phyloP scores from a whole-genome alignment of 2,888 invertebrate genomes.

The Stenichneumon culpator region DNA sequence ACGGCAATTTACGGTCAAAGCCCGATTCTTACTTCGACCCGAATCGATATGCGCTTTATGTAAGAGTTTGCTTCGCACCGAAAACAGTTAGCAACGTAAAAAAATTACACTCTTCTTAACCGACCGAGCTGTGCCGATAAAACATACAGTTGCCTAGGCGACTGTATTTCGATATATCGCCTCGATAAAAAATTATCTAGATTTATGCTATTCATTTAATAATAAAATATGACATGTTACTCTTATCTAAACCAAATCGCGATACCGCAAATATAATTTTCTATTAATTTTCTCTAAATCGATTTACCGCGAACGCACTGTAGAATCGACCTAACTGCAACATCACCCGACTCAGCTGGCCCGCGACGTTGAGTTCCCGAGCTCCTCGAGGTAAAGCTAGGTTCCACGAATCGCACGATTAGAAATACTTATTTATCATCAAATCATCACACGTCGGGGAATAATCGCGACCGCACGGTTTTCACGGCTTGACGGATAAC shows the following conservation, averaged over 20 bases:
- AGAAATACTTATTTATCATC: conserved; percentile 4
- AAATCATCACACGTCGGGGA: conserved; percentile 1
- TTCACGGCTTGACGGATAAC: not conserved
- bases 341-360: not conserved
- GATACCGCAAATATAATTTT: not conserved
- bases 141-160: not conserved
- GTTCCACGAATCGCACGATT: not conserved
- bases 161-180: not conserved
- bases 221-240: too few relatives aligned
- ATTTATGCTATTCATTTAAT: not conserved
- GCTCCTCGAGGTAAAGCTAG: not conserved
- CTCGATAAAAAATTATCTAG: not conserved
- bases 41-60: too few relatives aligned
- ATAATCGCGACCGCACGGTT: not conserved
- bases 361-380: not conserved
- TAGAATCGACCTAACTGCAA: not conserved
- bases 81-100: not conserved
- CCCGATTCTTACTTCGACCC: not conserved
- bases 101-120: not conserved
- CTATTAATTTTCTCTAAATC: not conserved
- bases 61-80: too few relatives aligned
- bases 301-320: too few relatives aligned
- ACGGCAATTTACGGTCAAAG: not conserved
- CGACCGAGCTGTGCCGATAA: not conserved
- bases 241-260: not conserved